Evolutionary conservation across 2,888 invertebrate genomes (phyloP).

Genomic region (Trachelus stipa): DNA sequence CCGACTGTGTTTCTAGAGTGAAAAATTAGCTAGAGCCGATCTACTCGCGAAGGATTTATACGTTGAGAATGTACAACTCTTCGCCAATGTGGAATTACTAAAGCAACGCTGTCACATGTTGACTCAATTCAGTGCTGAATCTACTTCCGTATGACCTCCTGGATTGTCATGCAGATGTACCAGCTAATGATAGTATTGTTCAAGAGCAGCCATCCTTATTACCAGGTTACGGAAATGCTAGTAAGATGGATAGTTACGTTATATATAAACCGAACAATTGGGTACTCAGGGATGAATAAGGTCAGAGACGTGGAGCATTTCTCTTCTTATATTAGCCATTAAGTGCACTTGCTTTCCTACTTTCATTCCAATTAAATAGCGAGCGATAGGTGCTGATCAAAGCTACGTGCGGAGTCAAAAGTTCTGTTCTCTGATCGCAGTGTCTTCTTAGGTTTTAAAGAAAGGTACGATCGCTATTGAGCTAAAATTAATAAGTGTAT

Average conservation of each 20-base stretch:
- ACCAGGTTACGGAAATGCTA: neutral
- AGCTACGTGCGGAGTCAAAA: neutral
- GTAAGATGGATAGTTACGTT: neutral
- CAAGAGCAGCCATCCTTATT: neutral
- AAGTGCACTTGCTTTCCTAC: slow-evolving; percentile 8
- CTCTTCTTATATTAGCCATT: slow-evolving; percentile 7
- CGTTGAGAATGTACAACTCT: slow-evolving; percentile 85
- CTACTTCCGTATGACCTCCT: slow-evolving; percentile 60
- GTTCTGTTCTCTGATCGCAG: neutral
- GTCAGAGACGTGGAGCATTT: slow-evolving; percentile 14
- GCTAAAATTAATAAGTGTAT: neutral
- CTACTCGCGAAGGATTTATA: slow-evolving; percentile 84
- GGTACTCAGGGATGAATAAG: slow-evolving; percentile 18
- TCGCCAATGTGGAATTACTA: slow-evolving; percentile 73
- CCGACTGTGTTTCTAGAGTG: slow-evolving; percentile 66
- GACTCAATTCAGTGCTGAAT: slow-evolving; percentile 64
- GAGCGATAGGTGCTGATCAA: slow-evolving; percentile 4
- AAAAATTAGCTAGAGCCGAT: slow-evolving; percentile 80
- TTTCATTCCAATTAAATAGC: neutral
- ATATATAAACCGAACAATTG: neutral
- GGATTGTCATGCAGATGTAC: neutral
- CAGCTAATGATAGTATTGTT: slow-evolving; percentile 1
- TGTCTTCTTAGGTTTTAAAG: neutral
- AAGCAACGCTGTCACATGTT: slow-evolving; percentile 70
- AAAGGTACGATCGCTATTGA: neutral